Evolutionary conservation across 2,797 vertebrate genomes (phyloP).

Genomic region (Esox masquinongy): DNA sequence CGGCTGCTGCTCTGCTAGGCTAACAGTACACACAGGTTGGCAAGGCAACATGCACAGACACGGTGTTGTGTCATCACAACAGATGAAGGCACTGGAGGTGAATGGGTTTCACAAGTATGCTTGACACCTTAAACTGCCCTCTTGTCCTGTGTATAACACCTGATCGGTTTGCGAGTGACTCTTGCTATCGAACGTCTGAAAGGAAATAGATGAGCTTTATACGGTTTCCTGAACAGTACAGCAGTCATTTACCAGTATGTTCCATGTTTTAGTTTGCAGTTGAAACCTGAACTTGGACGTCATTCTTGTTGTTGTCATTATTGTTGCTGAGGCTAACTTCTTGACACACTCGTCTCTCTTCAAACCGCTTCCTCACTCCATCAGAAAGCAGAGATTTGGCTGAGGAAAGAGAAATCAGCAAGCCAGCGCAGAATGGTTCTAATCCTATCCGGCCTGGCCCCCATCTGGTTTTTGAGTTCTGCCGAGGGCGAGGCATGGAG

Average conservation of each 20-base stretch:
- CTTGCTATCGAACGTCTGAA: neutral
- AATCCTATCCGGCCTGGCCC: conserved; percentile 58
- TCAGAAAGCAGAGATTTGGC: conserved; percentile 23
- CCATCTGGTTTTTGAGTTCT: conserved; percentile 47
- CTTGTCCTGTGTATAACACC: neutral
- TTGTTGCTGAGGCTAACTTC: neutral
- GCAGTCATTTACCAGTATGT: conserved; percentile 2
- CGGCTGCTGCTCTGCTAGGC: conserved; percentile 32
- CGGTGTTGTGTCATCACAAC: conserved; percentile 8
- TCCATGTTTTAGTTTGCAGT: neutral
- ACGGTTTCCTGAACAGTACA: neutral
- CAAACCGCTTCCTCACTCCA: neutral
- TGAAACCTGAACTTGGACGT: conserved; percentile 14
- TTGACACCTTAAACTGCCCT: conserved; percentile 1
- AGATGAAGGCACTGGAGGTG: neutral
- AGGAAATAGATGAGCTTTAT: neutral
- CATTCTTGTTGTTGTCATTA: conserved; percentile 5
- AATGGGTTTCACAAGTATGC: conserved; percentile 11
- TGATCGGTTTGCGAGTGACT: conserved; percentile 9
- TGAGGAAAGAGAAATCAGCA: conserved; percentile 47
- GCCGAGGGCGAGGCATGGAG: conserved; percentile 54
- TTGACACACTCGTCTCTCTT: too few species aligned
- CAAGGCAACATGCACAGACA: conserved; percentile 18
- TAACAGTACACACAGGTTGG: conserved; percentile 20
- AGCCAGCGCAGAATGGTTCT: conserved; percentile 49